Evolutionary conservation across 1,140 invertebrate genomes (phyloP).

Genomic region (Oncopodura yosiiana): DNA sequence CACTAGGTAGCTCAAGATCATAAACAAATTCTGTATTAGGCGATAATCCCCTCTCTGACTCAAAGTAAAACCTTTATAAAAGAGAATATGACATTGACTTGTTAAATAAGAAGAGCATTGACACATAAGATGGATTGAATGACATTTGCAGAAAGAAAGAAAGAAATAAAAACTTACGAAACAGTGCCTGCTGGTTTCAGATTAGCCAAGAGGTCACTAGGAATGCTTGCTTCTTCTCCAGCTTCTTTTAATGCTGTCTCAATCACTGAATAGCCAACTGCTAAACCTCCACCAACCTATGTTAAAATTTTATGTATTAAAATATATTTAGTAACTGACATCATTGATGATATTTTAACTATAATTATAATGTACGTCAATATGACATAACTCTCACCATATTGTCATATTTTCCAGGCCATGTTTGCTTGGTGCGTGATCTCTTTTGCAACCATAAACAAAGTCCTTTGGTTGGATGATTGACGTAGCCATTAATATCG

Average conservation of each 20-base stretch:
- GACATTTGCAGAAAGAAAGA: neutral
- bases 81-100: conserved; percentile 1
- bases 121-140: too few species aligned
- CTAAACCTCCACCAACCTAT: conserved; percentile 72
- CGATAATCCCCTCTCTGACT: conserved; percentile 81
- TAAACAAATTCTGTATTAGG: conserved; percentile 93
- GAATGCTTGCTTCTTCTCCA: conserved; percentile 82
- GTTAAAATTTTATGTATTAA: neutral
- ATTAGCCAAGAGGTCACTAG: conserved; percentile 59
- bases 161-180: conserved; percentile 47
- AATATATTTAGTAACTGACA: too few species aligned
- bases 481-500: conserved; percentile 85
- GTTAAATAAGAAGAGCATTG: neutral
- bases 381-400: conserved; percentile 50
- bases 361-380: neutral
- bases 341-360: too few species aligned
- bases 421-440: conserved; percentile 82
- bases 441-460: conserved; percentile 88
- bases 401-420: conserved; percentile 89
- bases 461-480: conserved; percentile 67
- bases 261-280: conserved; percentile 71
- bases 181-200: conserved; percentile 70
- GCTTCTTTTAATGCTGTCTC: conserved; percentile 88
- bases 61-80: conserved; percentile 68
- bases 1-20: conserved; percentile 77